Conservation (phyloP, 2,888 invertebrate species). For the Rutpela maculata region DNA sequence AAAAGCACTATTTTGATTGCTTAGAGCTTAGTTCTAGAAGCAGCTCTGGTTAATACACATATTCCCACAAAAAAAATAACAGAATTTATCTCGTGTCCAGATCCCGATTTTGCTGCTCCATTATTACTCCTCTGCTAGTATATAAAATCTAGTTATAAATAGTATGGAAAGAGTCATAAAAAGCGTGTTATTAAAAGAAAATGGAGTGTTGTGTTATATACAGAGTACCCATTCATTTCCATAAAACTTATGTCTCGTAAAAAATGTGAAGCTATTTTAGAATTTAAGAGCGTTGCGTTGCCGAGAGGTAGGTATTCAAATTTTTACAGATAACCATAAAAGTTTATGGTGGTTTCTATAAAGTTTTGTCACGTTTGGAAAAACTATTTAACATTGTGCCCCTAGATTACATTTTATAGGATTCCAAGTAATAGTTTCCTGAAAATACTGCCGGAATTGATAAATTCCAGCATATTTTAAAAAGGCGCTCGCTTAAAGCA, state of each 20-base stretch:
- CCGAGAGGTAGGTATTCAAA: constrained; percentile 35
- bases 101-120: too few species aligned
- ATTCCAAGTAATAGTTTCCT: constrained; percentile 30
- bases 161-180: constrained; percentile 7
- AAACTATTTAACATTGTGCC: constrained; percentile 39
- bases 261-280: constrained; percentile 34
- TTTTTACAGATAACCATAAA: constrained; percentile 40
- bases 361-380: constrained; percentile 38
- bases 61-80: too few species aligned
- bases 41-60: too few species aligned
- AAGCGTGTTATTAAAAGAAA: constrained; percentile 23
- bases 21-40: too few species aligned
- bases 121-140: background rate
- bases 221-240: constrained; percentile 33
- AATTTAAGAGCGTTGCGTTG: constrained; percentile 34
- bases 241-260: constrained; percentile 38
- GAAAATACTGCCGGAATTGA: constrained; percentile 35
- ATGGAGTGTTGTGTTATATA: constrained; percentile 28
- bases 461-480: constrained; percentile 40
- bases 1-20: too few species aligned
- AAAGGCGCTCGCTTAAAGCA: constrained; percentile 22
- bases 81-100: too few species aligned
- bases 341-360: constrained; percentile 38
- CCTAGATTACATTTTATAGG: constrained; percentile 39
- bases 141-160: background rate